Evolutionary conservation across 2,113 vertebrate genomes (phyloP).

Genomic region (Anser cygnoides): DNA sequence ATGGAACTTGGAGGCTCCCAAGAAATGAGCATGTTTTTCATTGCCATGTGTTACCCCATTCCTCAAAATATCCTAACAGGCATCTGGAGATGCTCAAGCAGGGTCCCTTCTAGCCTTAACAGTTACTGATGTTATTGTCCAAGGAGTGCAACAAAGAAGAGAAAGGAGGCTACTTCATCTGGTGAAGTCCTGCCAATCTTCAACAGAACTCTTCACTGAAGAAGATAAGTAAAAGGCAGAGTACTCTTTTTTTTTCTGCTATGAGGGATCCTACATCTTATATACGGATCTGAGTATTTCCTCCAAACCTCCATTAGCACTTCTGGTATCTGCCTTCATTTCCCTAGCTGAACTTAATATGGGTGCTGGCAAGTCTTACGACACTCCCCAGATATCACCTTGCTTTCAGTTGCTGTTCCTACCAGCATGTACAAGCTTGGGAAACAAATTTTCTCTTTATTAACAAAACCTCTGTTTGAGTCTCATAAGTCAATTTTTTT

Average conservation of each 20-base stretch:
- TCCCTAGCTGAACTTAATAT: neutral
- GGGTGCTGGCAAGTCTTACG: neutral
- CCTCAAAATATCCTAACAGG: neutral
- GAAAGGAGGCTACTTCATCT: neutral
- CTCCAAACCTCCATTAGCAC: neutral
- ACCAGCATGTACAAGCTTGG: no score
- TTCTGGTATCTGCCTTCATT: neutral
- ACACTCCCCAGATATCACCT: neutral
- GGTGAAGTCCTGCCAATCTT: neutral
- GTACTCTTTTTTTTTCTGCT: neutral
- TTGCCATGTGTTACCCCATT: neutral
- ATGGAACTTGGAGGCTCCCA: neutral
- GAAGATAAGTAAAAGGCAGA: neutral
- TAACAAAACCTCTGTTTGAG: neutral
- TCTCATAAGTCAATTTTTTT: neutral
- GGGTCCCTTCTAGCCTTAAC: neutral
- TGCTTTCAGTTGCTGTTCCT: neutral
- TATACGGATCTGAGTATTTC: neutral
- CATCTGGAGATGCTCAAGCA: neutral
- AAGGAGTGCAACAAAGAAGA: neutral
- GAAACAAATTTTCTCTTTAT: neutral
- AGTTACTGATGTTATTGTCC: neutral
- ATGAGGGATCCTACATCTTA: neutral
- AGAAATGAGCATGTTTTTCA: neutral
- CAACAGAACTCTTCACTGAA: neutral